phyloP scores from a whole-genome alignment of 2,113 vertebrate species.

The Bostrychus sinensis region DNA sequence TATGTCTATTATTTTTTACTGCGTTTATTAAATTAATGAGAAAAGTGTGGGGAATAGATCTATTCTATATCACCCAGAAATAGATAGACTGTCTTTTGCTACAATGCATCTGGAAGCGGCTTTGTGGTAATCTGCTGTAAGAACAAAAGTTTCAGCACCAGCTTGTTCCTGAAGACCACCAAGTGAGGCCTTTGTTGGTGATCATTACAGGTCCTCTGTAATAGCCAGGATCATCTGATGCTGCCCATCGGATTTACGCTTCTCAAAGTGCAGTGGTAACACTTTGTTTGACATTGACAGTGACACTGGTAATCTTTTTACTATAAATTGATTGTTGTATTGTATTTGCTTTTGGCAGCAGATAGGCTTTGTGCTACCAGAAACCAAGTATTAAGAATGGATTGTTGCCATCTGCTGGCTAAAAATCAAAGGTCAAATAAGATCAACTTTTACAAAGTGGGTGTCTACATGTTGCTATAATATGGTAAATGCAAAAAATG shows the following conservation, averaged over 20 bases:
- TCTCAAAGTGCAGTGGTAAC: constrained; percentile 28
- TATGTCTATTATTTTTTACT: constrained; percentile 66
- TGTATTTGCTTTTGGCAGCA: background rate
- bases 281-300: background rate
- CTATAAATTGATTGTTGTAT: constrained; percentile 12
- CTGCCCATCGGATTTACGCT: constrained; percentile 24
- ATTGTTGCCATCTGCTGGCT: constrained; percentile 65
- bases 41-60: constrained; percentile 75
- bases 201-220: constrained; percentile 61
- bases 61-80: constrained; percentile 76
- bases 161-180: constrained; percentile 79
- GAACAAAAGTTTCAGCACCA: constrained; percentile 76
- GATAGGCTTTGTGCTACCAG: constrained; percentile 20
- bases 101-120: constrained; percentile 76
- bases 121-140: constrained; percentile 75
- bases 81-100: constrained; percentile 51
- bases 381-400: constrained; percentile 26
- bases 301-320: too few species aligned
- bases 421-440: constrained; percentile 16
- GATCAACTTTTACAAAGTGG: background rate
- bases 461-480: too few species aligned
- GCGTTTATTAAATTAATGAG: constrained; percentile 78
- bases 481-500: too few species aligned
- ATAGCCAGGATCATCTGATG: constrained; percentile 51
- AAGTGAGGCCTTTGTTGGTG: constrained; percentile 48